Conservation (phyloP, 2,888 invertebrate genomes). For the Colletes collaris region DNA sequence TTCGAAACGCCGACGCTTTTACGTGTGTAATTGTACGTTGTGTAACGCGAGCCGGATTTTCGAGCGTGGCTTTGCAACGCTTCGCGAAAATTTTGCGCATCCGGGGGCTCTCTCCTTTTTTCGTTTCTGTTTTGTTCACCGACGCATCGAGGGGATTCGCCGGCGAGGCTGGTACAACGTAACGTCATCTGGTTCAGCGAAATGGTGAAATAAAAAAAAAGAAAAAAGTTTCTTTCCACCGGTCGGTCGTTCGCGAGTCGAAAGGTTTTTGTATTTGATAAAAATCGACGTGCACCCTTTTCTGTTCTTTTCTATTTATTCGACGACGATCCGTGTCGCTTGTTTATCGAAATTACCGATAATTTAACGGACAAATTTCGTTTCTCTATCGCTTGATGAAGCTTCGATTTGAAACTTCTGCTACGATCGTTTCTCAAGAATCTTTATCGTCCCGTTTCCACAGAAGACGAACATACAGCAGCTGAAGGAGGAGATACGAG, state of each 20-base stretch:
- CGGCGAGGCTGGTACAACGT: conserved; percentile 20
- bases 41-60: conserved; percentile 50
- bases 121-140: conserved; percentile 16
- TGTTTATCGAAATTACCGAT: too few relatives aligned
- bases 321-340: too few relatives aligned
- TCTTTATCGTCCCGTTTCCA: conserved; percentile 39
- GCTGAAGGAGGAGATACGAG: conserved; percentile 87
- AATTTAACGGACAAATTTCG: too few relatives aligned
- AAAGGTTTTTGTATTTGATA: conserved; percentile 17
- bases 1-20: conserved; percentile 55
- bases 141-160: conserved; percentile 36
- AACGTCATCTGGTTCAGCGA: conserved; percentile 26
- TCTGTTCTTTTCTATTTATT: too few relatives aligned
- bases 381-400: too few relatives aligned
- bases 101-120: not conserved
- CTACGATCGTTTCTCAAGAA: not conserved
- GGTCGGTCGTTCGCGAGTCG: conserved; percentile 23
- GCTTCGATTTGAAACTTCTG: too few relatives aligned
- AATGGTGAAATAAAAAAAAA: conserved; percentile 30
- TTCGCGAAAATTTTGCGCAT: conserved; percentile 43
- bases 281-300: not conserved
- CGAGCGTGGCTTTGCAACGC: conserved; percentile 49
- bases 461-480: conserved; percentile 87
- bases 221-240: conserved; percentile 20
- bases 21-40: conserved; percentile 63